These are phyloP conservation scores for Rhinella marina DNA, from an alignment of 2,797 vertebrate genomes.

Conservation along the genomic window DNA sequence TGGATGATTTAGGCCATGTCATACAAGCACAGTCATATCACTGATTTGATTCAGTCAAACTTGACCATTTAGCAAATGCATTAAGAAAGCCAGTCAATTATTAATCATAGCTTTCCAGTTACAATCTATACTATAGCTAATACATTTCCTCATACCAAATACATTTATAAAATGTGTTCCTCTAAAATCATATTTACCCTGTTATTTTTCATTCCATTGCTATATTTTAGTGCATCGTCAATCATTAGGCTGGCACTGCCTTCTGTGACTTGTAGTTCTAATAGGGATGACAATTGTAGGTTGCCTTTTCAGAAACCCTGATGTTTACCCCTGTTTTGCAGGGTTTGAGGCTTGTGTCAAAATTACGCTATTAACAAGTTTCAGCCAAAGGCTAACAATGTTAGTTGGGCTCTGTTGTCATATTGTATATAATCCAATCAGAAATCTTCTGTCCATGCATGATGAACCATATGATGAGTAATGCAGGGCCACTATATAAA, in stretches of 20 bases:
- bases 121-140: neutral
- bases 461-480: too few relatives aligned
- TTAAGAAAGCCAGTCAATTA: constrained; percentile 11
- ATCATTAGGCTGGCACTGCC: neutral
- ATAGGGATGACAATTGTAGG: neutral
- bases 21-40: constrained; percentile 7
- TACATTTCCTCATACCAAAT: neutral
- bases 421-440: too few relatives aligned
- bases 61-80: constrained; percentile 1
- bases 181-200: neutral
- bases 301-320: neutral
- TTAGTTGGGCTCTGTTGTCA: too few relatives aligned
- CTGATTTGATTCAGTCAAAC: constrained; percentile 24
- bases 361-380: neutral
- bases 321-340: neutral
- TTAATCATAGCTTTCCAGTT: neutral
- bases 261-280: neutral
- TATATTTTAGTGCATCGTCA: neutral
- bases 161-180: neutral
- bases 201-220: neutral
- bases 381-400: too few relatives aligned
- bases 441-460: too few relatives aligned
- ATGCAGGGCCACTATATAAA: too few relatives aligned
- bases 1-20: neutral
- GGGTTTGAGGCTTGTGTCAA: neutral